A percentile compares a stretch with the other conserved stretches of the same genome.
Evolutionary conservation across 2,888 invertebrate genomes (phyloP).

Genomic region (Alitta virens): DNA sequence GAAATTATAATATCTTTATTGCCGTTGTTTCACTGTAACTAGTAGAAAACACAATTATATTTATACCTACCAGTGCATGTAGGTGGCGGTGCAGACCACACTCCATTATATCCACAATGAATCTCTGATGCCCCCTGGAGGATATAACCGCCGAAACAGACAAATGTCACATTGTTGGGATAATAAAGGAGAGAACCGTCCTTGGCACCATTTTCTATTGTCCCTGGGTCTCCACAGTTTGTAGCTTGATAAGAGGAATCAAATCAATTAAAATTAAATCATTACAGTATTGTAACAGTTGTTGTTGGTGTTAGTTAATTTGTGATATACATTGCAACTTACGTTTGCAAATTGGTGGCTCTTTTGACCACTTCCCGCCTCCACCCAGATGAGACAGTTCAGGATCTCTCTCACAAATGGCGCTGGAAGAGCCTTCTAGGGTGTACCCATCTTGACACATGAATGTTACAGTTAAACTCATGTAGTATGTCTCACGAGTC

Average conservation of each 20-base stretch:
- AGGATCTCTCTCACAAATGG: background rate
- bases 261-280: too few relatives aligned
- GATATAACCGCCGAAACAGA: background rate
- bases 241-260: background rate
- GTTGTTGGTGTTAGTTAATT: too few relatives aligned
- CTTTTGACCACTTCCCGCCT: background rate
- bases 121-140: background rate
- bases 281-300: too few relatives aligned
- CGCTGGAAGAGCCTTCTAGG: background rate
- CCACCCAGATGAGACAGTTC: background rate
- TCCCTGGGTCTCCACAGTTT: background rate
- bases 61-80: background rate
- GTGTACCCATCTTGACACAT: background rate
- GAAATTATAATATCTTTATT: too few relatives aligned
- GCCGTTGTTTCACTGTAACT: too few relatives aligned
- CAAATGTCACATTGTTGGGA: background rate
- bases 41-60: too few relatives aligned
- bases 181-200: background rate
- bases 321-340: too few relatives aligned
- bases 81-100: background rate
- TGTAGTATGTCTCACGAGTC: background rate
- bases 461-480: background rate
- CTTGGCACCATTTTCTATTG: background rate
- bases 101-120: background rate
- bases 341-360: background rate